These are phyloP conservation scores for Polyommatus icarus DNA, from an alignment of 2,888 invertebrate genomes.

Conservation along the genomic window DNA sequence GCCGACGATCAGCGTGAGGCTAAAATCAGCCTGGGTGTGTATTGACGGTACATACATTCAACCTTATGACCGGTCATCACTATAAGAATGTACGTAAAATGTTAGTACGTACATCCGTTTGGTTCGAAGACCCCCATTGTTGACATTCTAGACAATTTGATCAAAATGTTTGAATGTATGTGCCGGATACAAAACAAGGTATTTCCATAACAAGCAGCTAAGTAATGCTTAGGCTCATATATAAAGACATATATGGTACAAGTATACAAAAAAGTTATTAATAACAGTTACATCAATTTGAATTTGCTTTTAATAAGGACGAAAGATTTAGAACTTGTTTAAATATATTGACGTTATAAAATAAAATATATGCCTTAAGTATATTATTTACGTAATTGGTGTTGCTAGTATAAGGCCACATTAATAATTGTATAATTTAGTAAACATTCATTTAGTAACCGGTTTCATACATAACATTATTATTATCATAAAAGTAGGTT, in stretches of 20 bases:
- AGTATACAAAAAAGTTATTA: neutral
- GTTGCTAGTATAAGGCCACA: conserved; percentile 3
- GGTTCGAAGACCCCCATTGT: too few relatives aligned
- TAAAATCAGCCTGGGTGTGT: too few relatives aligned
- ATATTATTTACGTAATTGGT: neutral
- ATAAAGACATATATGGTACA: neutral
- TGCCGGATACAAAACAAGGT: neutral
- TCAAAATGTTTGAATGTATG: neutral
- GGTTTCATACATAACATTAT: neutral
- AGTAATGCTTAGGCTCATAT: neutral
- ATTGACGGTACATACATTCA: too few relatives aligned
- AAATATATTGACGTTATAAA: neutral
- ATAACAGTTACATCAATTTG: neutral
- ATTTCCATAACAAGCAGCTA: neutral
- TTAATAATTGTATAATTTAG: neutral
- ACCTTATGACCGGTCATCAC: too few relatives aligned
- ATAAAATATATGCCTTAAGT: neutral
- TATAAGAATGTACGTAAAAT: neutral
- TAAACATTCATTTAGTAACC: conserved; percentile 16
- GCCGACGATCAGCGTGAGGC: too few relatives aligned
- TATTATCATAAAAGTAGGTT: neutral
- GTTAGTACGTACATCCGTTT: neutral
- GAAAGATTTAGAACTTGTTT: neutral
- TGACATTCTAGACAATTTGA: neutral
- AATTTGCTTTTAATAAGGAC: neutral